A percentile compares a stretch with the other conserved stretches of the same genome.
Evolutionary conservation across 1,140 invertebrate species (phyloP).

Genomic region (Drosophila pachea): DNA sequence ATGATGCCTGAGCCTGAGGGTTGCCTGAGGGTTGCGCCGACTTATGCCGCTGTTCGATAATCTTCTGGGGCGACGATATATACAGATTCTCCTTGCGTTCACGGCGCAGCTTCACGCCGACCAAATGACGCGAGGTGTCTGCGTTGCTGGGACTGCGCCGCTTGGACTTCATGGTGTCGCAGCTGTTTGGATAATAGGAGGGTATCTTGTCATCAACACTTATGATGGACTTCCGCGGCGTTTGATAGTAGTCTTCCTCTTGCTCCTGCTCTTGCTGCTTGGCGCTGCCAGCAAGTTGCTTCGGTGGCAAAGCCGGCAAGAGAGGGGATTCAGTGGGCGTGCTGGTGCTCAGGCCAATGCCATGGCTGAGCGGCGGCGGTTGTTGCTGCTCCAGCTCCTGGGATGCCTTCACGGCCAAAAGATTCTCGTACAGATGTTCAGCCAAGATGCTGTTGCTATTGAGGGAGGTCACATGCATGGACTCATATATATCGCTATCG

Average conservation of each 20-base stretch:
- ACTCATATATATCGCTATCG: slow-evolving; percentile 68
- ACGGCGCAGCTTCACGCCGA: slow-evolving; percentile 54
- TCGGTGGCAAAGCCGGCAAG: slow-evolving; percentile 50
- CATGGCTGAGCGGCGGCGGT: slow-evolving; percentile 11
- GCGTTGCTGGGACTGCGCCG: slow-evolving; percentile 56
- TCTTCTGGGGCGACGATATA: slow-evolving; percentile 75
- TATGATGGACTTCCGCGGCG: slow-evolving; percentile 70
- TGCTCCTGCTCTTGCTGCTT: slow-evolving; percentile 14
- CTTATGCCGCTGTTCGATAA: slow-evolving; percentile 69
- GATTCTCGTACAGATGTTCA: slow-evolving; percentile 72
- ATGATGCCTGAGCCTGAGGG: no score
- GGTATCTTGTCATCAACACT: slow-evolving; percentile 77
- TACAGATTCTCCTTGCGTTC: slow-evolving; percentile 74
- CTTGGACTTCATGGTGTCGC: slow-evolving; percentile 68
- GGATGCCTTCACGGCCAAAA: slow-evolving; percentile 66
- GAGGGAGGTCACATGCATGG: slow-evolving; percentile 52
- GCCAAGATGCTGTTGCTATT: slow-evolving; percentile 55
- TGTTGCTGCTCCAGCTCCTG: slow-evolving; percentile 60
- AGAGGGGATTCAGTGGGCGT: slow-evolving; percentile 74
- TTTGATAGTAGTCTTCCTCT: slow-evolving; percentile 73
- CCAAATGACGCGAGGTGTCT: slow-evolving; percentile 49
- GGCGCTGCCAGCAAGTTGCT: slow-evolving; percentile 40
- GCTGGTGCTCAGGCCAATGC: slow-evolving; percentile 61
- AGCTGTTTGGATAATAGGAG: slow-evolving; percentile 78
- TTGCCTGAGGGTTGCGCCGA: slow-evolving; percentile 3